Percentiles rank a stretch among this genome's conserved stretches.
These are phyloP conservation scores for Anoura caudifer DNA, from an alignment of 2,113 vertebrate species.

Conservation along the genomic window DNA sequence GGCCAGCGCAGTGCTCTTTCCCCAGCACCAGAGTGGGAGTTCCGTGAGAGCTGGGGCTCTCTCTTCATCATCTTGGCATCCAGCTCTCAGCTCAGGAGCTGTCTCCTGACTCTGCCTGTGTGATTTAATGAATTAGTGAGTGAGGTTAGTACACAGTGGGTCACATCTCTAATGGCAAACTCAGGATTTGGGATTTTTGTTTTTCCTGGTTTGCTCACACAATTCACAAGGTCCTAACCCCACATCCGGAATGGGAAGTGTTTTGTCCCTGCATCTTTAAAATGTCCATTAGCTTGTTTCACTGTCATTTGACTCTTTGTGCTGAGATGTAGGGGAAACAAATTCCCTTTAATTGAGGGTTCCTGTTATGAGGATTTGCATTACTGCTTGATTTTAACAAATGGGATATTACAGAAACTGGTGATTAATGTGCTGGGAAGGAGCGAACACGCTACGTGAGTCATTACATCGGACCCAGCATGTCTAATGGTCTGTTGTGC, in stretches of 20 bases:
- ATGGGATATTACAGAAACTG: slow-evolving; percentile 36
- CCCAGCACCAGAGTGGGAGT: background rate
- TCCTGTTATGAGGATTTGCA: slow-evolving; percentile 33
- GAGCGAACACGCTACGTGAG: background rate
- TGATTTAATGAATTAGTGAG: background rate
- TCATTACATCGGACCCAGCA: slow-evolving; percentile 39
- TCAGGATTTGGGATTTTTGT: background rate
- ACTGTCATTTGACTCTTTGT: slow-evolving; percentile 22
- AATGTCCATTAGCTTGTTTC: slow-evolving; percentile 32
- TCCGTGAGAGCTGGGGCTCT: background rate
- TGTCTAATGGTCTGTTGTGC: slow-evolving; percentile 44
- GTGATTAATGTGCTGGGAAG: slow-evolving; percentile 56
- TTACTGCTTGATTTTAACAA: slow-evolving; percentile 52
- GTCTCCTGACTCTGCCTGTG: background rate
- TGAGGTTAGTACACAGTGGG: background rate
- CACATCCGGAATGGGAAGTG: background rate
- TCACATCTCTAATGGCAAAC: background rate
- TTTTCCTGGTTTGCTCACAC: background rate
- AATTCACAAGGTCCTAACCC: background rate
- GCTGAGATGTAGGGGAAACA: background rate
- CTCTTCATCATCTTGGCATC: background rate
- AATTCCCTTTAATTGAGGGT: slow-evolving; percentile 28
- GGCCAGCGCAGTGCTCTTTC: background rate
- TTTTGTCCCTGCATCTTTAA: background rate
- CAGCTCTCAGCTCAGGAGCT: background rate